Percentiles rank a stretch among this genome's conserved stretches.
Conservation (phyloP, 1,140 invertebrate species). For the Ylistrum balloti region DNA sequence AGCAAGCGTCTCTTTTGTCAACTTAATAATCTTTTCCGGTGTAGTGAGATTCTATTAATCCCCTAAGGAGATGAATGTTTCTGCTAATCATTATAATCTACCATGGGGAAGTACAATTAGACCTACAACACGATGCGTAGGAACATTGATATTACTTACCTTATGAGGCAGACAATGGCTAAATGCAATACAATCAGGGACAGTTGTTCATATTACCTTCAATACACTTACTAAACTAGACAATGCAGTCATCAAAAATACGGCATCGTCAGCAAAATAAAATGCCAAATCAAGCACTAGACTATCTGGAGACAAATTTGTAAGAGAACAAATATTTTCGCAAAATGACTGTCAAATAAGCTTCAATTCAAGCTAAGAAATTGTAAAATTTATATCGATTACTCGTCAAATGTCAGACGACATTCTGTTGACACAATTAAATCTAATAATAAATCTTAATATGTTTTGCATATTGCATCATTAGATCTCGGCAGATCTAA, state of each 20-base stretch:
- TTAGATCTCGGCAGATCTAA: background rate
- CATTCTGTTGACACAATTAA: slow-evolving; percentile 1
- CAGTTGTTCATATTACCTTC: too few relatives aligned
- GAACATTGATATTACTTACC: too few relatives aligned
- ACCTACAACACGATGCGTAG: too few relatives aligned
- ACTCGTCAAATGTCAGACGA: background rate
- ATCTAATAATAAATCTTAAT: background rate
- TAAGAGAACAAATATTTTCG: background rate
- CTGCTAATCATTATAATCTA: too few relatives aligned
- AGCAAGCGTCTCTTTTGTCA: too few relatives aligned
- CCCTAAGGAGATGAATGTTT: too few relatives aligned
- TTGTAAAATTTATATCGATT: background rate
- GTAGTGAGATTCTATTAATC: too few relatives aligned
- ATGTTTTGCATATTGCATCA: slow-evolving; percentile 1
- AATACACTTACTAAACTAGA: too few relatives aligned
- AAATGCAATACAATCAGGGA: too few relatives aligned
- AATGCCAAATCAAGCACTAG: background rate
- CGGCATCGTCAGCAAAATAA: background rate
- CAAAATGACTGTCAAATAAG: background rate
- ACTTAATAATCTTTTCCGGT: too few relatives aligned
- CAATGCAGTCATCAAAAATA: background rate
- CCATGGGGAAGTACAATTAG: too few relatives aligned
- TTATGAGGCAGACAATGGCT: too few relatives aligned
- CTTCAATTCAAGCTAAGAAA: background rate
- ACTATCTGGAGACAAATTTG: background rate